A percentile compares a stretch with the other conserved stretches of the same genome.
These are phyloP conservation scores for Cylindroiulus punctatus DNA, from an alignment of 2,888 invertebrate species.

Conservation along the genomic window DNA sequence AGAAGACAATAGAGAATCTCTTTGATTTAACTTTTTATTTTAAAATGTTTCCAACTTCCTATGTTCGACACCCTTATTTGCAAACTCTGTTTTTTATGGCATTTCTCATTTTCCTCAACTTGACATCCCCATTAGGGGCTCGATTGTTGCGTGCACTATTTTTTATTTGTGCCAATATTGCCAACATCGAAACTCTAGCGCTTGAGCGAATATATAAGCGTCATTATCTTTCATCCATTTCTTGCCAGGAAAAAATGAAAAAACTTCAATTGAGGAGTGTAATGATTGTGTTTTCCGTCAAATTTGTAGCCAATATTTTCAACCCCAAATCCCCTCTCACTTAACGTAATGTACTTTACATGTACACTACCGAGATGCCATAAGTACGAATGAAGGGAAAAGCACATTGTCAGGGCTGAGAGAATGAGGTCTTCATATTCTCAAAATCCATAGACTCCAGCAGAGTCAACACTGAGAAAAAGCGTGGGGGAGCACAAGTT, in stretches of 20 bases:
- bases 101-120: background rate
- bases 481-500: background rate
- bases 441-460: constrained; percentile 6
- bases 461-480: background rate
- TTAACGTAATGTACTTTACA: constrained; percentile 40
- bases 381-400: background rate
- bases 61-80: background rate
- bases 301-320: constrained; percentile 45
- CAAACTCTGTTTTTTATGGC: background rate
- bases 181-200: background rate
- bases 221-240: constrained; percentile 26
- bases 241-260: background rate
- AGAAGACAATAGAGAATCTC: background rate
- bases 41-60: background rate
- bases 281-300: constrained; percentile 42
- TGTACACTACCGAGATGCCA: constrained; percentile 13
- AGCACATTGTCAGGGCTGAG: background rate
- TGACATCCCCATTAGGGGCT: background rate
- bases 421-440: background rate
- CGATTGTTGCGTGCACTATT: background rate
- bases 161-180: background rate
- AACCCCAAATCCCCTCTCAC: constrained; percentile 36
- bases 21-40: background rate
- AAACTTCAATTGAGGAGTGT: constrained; percentile 13
- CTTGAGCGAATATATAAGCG: constrained; percentile 4